Base-by-base conservation (phyloP, 2,113 vertebrate genomes). In the Vireo altiloquus region DNA sequence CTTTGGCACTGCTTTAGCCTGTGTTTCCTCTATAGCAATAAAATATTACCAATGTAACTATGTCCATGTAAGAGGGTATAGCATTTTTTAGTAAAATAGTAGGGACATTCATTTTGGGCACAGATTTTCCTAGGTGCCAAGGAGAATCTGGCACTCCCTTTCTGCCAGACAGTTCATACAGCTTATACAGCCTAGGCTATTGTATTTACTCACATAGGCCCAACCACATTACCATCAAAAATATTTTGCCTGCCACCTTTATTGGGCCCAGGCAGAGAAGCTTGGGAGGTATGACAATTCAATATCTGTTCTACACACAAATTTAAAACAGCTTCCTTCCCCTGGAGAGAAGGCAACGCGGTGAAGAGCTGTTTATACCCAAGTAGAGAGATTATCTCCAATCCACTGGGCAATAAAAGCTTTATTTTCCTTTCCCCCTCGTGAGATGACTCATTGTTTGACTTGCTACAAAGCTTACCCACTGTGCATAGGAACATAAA, bases 401-500 rank as follows among this genome's bases (percentile, higher is more conserved):
- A 63, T 92, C 80, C 90, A 92, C 50, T 57, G 90, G 92, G 70
- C 46, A 46, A 95, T 92, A 92, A 95, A 92, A 94, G 81, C 81
- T 72, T 89, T 87, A 72, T 95, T 90, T 94, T 89, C 69, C 86
- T 87, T 92, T 86, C 54, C 84, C 90, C 70, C 71, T 90, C 0
- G 1, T 52, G 91, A 92, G 82, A 92, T 96, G 95, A 97, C 76
- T 97, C 94, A 96, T 86, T 96, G 95, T 96, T 97, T 96, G 95
- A 94, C 92, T 96, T 95, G 87, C 68, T 94, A 90, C 87, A 91
- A 96, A 94, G 92, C 92, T 90, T 94, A 70, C 82, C 79, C 50
- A 56, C 83, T 72, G 82, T 35, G 92, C 89, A 95, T 3, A 82
- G 87, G 86, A 94, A 92, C 85, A 88, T 69, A 75, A 90, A 92